Percentiles rank a stretch among this genome's conserved stretches.
phyloP scores from a whole-genome alignment of 2,888 invertebrate genomes.

The Pterobdella sp. region DNA sequence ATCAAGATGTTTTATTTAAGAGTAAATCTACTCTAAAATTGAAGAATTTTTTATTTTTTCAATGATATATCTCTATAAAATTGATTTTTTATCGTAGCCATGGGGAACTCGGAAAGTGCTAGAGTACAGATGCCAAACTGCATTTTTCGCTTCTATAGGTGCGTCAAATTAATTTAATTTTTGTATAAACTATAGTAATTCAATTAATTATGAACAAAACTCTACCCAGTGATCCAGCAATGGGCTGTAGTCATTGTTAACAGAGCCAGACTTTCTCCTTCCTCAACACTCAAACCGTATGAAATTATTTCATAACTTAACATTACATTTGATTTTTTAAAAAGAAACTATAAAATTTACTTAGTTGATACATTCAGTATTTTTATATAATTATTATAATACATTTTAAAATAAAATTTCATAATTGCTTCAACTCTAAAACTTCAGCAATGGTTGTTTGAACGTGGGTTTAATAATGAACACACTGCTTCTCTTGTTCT shows the following conservation, averaged over 20 bases:
- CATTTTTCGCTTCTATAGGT: constrained; percentile 37
- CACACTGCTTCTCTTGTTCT: constrained; percentile 50
- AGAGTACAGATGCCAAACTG: constrained; percentile 41
- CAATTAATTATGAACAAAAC: not conserved
- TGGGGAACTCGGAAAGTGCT: constrained; percentile 40
- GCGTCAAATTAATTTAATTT: not conserved
- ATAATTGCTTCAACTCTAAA: too few relatives aligned
- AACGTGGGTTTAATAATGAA: constrained; percentile 52
- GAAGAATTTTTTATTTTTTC: not conserved
- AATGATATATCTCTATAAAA: not conserved
- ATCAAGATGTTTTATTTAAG: not conserved
- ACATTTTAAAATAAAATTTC: too few relatives aligned
- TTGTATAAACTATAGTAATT: not conserved
- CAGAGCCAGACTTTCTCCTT: constrained; percentile 35
- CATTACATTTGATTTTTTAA: too few relatives aligned
- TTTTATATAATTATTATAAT: too few relatives aligned
- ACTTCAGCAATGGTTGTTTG: constrained; percentile 48
- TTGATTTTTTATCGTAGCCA: constrained; percentile 48
- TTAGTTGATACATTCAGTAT: too few relatives aligned
- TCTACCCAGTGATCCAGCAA: constrained; percentile 41
- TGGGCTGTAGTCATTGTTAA: constrained; percentile 41
- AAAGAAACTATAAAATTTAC: too few relatives aligned
- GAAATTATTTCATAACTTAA: too few relatives aligned
- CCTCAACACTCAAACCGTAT: constrained; percentile 27
- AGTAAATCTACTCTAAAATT: not conserved